phyloP scores from a whole-genome alignment of 2,113 vertebrate genomes.

The Thryonomys swinderianus region DNA sequence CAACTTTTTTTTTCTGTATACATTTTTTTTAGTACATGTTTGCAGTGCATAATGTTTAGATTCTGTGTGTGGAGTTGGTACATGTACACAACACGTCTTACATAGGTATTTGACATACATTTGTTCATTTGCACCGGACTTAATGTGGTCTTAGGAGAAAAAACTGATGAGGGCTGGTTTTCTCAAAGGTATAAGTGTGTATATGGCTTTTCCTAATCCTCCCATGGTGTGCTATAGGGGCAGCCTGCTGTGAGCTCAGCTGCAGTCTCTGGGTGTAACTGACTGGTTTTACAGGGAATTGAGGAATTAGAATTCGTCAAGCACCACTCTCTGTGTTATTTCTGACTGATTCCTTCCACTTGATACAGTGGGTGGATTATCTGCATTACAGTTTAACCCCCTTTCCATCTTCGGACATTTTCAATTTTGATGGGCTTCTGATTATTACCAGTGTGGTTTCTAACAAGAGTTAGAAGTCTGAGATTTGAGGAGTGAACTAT shows the following conservation, averaged over 20 bases:
- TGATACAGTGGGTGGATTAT: not conserved
- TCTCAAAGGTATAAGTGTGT: not conserved
- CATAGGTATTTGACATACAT: not conserved
- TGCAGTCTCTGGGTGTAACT: not conserved
- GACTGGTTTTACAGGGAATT: not conserved
- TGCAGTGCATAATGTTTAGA: too few relatives aligned
- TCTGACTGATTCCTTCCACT: not conserved
- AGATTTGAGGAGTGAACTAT: conserved; percentile 26
- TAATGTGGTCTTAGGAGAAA: conserved; percentile 12
- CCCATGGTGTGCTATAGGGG: not conserved
- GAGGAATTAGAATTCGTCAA: not conserved
- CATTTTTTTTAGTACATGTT: not conserved
- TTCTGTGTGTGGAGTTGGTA: too few relatives aligned
- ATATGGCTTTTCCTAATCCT: not conserved
- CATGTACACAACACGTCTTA: not conserved
- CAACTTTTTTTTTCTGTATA: too few relatives aligned
- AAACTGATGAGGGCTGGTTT: conserved; percentile 17
- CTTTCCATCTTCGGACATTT: conserved; percentile 20
- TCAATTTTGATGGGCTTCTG: not conserved
- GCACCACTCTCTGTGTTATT: not conserved
- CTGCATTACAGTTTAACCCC: not conserved
- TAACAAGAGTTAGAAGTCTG: conserved; percentile 5
- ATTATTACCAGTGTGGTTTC: conserved; percentile 14
- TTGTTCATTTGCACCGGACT: conserved; percentile 5
- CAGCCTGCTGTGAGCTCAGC: not conserved